These are phyloP conservation scores for Athrips mouffetella DNA, from an alignment of 2,888 invertebrate species.

Conservation along the genomic window DNA sequence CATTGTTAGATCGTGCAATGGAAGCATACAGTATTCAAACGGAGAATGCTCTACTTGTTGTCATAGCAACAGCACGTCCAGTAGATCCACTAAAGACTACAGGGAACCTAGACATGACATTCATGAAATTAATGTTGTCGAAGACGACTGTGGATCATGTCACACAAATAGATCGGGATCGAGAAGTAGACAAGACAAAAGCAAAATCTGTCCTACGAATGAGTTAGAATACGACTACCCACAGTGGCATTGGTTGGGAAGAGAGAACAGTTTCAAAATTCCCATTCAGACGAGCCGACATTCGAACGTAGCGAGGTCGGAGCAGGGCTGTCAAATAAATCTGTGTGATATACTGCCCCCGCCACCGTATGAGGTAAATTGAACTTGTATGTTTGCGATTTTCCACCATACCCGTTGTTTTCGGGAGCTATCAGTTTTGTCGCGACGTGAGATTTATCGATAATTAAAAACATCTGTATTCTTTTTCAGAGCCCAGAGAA, in stretches of 20 bases:
- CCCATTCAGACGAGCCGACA: constrained; percentile 69
- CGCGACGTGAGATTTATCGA: constrained; percentile 24
- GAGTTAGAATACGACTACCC: constrained; percentile 76
- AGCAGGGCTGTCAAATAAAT: constrained; percentile 78
- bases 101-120: constrained; percentile 64
- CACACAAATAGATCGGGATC: constrained; percentile 72
- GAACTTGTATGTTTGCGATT: constrained; percentile 50
- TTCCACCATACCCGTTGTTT: constrained; percentile 29
- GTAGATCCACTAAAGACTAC: constrained; percentile 71
- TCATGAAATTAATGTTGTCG: constrained; percentile 65
- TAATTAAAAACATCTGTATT: constrained; percentile 9
- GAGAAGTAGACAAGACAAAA: constrained; percentile 71
- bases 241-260: constrained; percentile 73
- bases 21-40: constrained; percentile 71
- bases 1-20: constrained; percentile 72
- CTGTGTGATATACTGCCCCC: constrained; percentile 83
- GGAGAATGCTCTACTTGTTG: constrained; percentile 74
- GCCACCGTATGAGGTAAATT: constrained; percentile 79
- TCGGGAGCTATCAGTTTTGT: constrained; percentile 32
- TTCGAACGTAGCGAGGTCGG: constrained; percentile 70
- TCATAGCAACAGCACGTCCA: constrained; percentile 69
- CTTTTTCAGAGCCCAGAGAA: constrained; percentile 67
- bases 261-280: constrained; percentile 76
- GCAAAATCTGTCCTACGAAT: constrained; percentile 69
- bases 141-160: constrained; percentile 69